These are phyloP conservation scores for Heliconius ethilla DNA, from an alignment of 2,888 invertebrate genomes.

Conservation along the genomic window DNA sequence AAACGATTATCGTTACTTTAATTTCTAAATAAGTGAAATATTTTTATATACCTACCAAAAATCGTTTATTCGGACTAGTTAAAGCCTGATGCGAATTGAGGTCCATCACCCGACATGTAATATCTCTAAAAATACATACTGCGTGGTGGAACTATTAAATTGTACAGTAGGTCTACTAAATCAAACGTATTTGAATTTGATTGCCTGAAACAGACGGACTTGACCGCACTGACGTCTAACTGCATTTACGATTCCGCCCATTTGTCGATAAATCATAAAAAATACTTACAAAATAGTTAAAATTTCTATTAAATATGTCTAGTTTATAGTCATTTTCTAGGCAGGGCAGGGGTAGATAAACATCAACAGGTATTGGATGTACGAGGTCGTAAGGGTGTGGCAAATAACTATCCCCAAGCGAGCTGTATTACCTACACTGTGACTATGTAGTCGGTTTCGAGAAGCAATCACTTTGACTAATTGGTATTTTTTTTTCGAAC, in stretches of 20 bases:
- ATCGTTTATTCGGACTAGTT: neutral
- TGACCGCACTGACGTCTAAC: neutral
- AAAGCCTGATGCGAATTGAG: neutral
- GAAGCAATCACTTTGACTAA: neutral
- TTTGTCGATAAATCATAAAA: neutral
- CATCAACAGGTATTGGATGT: constrained; percentile 20
- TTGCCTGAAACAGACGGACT: neutral
- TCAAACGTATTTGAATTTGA: neutral
- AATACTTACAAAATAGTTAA: neutral
- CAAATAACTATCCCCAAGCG: neutral
- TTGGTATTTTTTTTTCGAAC: neutral
- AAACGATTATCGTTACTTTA: too few species aligned
- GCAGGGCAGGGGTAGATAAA: neutral
- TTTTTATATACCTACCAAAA: neutral
- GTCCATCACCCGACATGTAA: neutral
- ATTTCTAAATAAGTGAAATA: neutral
- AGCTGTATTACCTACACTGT: neutral
- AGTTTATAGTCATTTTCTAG: neutral
- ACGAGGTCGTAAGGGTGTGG: constrained; percentile 12
- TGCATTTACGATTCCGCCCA: neutral
- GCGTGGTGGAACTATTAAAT: neutral
- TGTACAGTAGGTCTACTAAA: neutral
- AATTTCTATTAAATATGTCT: neutral
- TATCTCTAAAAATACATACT: neutral
- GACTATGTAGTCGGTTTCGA: neutral